A percentile compares a stretch with the other conserved stretches of the same genome.
These are phyloP conservation scores for Drosophila robusta DNA, from an alignment of 2,888 invertebrate genomes.

Conservation along the genomic window DNA sequence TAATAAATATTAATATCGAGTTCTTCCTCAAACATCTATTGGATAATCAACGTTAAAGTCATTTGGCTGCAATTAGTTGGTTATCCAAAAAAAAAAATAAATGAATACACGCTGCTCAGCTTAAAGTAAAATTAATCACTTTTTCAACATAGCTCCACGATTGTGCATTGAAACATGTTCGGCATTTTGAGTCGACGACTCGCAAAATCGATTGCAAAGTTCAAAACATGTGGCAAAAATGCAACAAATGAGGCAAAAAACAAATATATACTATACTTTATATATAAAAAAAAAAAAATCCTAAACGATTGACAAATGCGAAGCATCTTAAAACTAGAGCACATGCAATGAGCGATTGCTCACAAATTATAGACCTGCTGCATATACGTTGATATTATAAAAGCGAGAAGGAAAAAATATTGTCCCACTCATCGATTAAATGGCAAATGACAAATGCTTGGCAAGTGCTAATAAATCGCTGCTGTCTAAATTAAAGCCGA, in stretches of 20 bases:
- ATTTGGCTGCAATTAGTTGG: conserved; percentile 53
- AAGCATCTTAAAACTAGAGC: conserved; percentile 71
- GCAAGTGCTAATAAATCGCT: conserved; percentile 56
- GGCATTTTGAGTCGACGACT: conserved; percentile 58
- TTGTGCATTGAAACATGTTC: conserved; percentile 63
- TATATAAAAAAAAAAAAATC: not conserved
- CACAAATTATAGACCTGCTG: conserved; percentile 29
- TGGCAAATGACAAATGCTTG: conserved; percentile 66
- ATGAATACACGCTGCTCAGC: conserved; percentile 7
- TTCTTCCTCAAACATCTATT: conserved; percentile 17
- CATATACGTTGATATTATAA: conserved; percentile 12
- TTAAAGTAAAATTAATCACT: conserved; percentile 52
- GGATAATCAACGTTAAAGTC: conserved; percentile 22
- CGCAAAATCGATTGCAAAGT: conserved; percentile 61
- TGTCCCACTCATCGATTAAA: conserved; percentile 52
- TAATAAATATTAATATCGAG: not conserved
- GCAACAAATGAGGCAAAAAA: conserved; percentile 27
- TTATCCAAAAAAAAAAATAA: conserved; percentile 26
- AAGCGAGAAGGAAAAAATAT: conserved; percentile 24
- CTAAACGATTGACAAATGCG: conserved; percentile 70
- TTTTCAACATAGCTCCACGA: conserved; percentile 66
- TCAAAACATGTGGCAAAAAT: conserved; percentile 52
- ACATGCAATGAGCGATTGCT: conserved; percentile 56
- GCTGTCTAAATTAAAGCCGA: conserved; percentile 32
- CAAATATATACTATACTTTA: not conserved